Conservation (phyloP, 2,888 invertebrate species). For the Cenopis cana region DNA sequence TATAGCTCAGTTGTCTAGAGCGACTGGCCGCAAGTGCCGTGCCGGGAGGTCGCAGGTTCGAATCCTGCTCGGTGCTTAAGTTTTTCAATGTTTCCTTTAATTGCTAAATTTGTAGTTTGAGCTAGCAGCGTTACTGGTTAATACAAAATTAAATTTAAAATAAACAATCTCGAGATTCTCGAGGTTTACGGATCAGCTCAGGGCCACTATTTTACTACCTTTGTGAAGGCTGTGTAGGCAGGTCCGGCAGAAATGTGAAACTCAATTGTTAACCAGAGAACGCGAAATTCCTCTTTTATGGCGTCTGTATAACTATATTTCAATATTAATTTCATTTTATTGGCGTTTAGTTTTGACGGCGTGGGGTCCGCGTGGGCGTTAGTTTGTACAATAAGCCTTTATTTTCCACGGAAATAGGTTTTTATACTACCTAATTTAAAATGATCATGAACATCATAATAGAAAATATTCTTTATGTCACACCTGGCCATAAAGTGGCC, state of each 20-base stretch:
- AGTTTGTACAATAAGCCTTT: background rate
- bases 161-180: no score
- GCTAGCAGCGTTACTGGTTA: no score
- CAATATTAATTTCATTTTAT: slow-evolving; percentile 20
- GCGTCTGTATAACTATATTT: background rate
- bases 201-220: no score
- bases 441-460: background rate
- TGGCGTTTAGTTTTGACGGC: background rate
- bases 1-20: no score
- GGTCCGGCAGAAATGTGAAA: slow-evolving; percentile 6
- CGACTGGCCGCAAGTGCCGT: no score
- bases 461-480: background rate
- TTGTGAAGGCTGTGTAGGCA: slow-evolving; percentile 1
- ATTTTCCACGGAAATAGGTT: background rate
- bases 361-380: slow-evolving; percentile 14
- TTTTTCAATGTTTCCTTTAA: no score
- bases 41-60: no score
- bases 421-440: background rate
- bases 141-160: no score
- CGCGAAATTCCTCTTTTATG: slow-evolving; percentile 15
- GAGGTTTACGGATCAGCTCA: no score
- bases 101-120: no score
- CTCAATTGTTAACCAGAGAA: slow-evolving; percentile 10
- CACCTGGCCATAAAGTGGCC: no score
- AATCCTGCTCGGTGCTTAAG: no score